Evolutionary conservation across 2,888 invertebrate species (phyloP), one percentile per base, ranked within the genome.

Genomic region (Hyppa rectilinea): DNA sequence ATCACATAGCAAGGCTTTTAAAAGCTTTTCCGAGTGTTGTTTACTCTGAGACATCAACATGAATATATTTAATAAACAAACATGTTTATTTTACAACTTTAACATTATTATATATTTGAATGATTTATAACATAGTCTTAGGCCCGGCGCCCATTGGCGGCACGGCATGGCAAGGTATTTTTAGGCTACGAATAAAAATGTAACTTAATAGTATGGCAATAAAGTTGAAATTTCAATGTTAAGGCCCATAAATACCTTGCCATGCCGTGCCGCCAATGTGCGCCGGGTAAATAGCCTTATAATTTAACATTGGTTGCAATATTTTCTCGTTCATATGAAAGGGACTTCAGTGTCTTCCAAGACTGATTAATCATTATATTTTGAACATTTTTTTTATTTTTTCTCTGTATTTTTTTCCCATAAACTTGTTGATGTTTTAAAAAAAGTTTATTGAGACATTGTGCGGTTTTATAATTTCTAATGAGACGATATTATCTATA

Each of bases 321-420:
- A 67, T 55, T 74, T 68, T 81, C 43, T 45, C 45, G 50, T 72
- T 65, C 36, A 55, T 38, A 74, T 78, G 86, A 88, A 89, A 90
- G 90, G 89, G 87, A 88, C 91, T 90, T 89, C 89, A 87, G 31
- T 79, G 91, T 92, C 91, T 91, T 88, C 83, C 79, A 92, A 93
- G 93, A 93, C 93, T 93, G 93, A 93, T 87, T 92, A 90, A 88
- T 89, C 81, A 74, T 88, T 92, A 89, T 91, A 88, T 85, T 88
- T 88, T 88, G 78, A 84, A 80, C 75, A 70, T 75, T 77, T 64
- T 23, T 78, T 70, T 58, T 5, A 10, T 59, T 50, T 64, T 34
- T 45, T 36, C 66, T 64, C 38, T 59, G n/a, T n/a, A n/a, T 12
- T 49, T 52, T 61, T 61, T 23, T 5, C 20, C 12, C 17, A 0